Evolutionary conservation across 2,797 vertebrate genomes (phyloP).

Genomic region (Cygnus olor): DNA sequence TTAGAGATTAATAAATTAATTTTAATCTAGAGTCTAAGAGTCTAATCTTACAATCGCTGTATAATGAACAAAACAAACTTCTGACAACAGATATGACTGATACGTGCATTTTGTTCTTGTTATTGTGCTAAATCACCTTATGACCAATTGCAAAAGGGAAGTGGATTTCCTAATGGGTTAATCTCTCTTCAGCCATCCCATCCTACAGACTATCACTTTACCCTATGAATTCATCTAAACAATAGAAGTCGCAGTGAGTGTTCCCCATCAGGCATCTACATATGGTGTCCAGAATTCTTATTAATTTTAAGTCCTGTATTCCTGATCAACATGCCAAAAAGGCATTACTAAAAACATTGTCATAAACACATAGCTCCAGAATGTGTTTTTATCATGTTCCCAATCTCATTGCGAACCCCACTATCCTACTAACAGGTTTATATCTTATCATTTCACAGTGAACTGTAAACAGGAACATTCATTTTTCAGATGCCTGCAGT

Average conservation of each 20-base stretch:
- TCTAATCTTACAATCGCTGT: neutral
- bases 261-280: neutral
- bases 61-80: neutral
- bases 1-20: neutral
- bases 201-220: neutral
- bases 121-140: neutral
- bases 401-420: neutral
- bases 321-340: neutral
- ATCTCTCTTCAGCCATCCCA: neutral
- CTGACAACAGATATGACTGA: neutral
- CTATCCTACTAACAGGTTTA: neutral
- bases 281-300: neutral
- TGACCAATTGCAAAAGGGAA: neutral
- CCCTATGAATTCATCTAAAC: neutral
- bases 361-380: neutral
- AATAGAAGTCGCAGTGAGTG: neutral
- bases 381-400: neutral
- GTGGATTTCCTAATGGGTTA: neutral
- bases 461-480: neutral
- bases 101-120: neutral
- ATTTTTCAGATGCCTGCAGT: neutral
- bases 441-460: neutral
- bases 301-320: neutral
- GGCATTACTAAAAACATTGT: neutral
- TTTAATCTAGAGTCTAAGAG: fast-evolving